Conservation (phyloP, 2,113 vertebrate species). For the Upupa epops region DNA sequence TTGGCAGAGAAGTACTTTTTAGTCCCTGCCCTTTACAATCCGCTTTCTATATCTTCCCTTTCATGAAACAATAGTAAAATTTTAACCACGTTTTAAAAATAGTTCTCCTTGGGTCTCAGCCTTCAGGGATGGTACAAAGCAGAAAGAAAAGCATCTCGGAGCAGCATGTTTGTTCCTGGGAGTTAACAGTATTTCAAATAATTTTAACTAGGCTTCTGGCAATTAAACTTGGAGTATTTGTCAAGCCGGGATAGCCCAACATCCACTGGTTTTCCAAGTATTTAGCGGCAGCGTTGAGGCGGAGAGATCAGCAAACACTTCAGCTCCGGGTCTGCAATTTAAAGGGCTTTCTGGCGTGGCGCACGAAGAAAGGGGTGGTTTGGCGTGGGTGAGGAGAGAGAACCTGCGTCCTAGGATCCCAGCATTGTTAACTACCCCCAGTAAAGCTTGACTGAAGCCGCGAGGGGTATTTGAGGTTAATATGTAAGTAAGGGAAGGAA, state of each 20-base stretch:
- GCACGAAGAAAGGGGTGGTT: neutral
- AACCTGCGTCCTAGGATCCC: conserved; percentile 60
- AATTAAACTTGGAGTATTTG: conserved; percentile 32
- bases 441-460: conserved; percentile 48
- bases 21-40: conserved; percentile 49
- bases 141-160: conserved; percentile 23
- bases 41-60: conserved; percentile 61
- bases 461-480: conserved; percentile 62
- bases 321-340: conserved; percentile 4
- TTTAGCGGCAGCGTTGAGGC: neutral
- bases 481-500: conserved; percentile 73
- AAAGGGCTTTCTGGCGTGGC: conserved; percentile 9
- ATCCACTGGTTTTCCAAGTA: conserved; percentile 42
- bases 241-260: conserved; percentile 26
- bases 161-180: conserved; percentile 21
- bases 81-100: conserved; percentile 45
- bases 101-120: conserved; percentile 30
- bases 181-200: conserved; percentile 60
- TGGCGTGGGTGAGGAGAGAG: neutral
- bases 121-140: neutral
- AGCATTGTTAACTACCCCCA: conserved; percentile 39
- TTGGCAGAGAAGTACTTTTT: conserved; percentile 49
- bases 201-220: conserved; percentile 60
- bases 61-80: conserved; percentile 59
- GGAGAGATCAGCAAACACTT: neutral